Percentiles rank a stretch among this genome's conserved stretches.
phyloP scores from a whole-genome alignment of 2,113 vertebrate species.

The Laticauda laticaudata region DNA sequence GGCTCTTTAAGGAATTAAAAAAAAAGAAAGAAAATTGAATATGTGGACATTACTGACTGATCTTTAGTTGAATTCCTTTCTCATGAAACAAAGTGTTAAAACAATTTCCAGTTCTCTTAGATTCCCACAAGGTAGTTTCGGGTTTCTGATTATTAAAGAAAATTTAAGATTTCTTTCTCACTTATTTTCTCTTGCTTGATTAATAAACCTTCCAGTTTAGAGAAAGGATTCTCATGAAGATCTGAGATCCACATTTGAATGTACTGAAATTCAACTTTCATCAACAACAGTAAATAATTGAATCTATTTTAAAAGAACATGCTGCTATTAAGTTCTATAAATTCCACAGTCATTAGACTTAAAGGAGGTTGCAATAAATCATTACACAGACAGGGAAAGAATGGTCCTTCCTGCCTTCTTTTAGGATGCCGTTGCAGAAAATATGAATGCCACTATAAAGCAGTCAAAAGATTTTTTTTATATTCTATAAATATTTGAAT shows the following conservation, averaged over 20 bases:
- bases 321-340: not conserved
- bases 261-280: not conserved
- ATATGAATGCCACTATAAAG: not conserved
- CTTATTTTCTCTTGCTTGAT: conserved; percentile 3
- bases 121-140: conserved; percentile 56
- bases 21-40: conserved; percentile 60
- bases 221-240: not conserved
- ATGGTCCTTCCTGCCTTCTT: conserved; percentile 36
- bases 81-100: conserved; percentile 63
- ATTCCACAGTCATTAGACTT: not conserved
- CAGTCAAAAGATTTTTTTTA: not conserved
- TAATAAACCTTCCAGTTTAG: conserved; percentile 34
- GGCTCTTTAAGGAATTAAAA: conserved; percentile 21
- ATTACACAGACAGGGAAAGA: not conserved
- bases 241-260: not conserved
- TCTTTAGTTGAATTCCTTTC: conserved; percentile 67
- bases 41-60: conserved; percentile 62
- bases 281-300: not conserved
- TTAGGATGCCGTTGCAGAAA: not conserved
- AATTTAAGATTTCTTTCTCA: conserved; percentile 23
- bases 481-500: not conserved
- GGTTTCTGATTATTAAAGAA: conserved; percentile 53
- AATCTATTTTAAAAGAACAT: not conserved
- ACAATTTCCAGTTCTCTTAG: conserved; percentile 57
- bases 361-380: not conserved